Evolutionary conservation across 2,888 invertebrate species (phyloP).

Genomic region (Rhingia campestris): DNA sequence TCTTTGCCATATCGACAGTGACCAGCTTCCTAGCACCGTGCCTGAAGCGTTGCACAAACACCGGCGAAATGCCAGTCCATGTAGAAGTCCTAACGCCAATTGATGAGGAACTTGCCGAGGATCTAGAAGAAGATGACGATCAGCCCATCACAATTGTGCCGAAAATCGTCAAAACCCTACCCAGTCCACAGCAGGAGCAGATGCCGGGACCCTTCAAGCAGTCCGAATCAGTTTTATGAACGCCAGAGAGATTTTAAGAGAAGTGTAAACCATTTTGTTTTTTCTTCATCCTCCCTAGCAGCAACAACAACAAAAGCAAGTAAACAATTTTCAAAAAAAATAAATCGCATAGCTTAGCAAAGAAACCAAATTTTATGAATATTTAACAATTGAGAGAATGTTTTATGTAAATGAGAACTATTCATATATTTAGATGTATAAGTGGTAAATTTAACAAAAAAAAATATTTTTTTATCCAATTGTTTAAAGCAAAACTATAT

Average conservation of each 20-base stretch:
- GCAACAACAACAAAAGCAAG: constrained; percentile 51
- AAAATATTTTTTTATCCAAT: constrained; percentile 62
- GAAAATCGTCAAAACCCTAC: constrained; percentile 90
- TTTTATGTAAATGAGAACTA: constrained; percentile 42
- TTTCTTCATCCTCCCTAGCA: constrained; percentile 19
- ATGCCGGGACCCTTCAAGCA: constrained; percentile 65
- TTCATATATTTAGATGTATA: constrained; percentile 51
- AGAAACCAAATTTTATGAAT: constrained; percentile 48
- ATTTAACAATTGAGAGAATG: constrained; percentile 53
- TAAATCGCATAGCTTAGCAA: constrained; percentile 60
- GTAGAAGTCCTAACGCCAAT: constrained; percentile 91
- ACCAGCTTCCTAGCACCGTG: constrained; percentile 93
- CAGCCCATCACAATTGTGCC: constrained; percentile 90
- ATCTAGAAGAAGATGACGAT: constrained; percentile 89
- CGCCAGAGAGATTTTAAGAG: constrained; percentile 52
- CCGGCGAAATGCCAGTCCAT: constrained; percentile 86
- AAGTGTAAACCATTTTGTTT: constrained; percentile 38
- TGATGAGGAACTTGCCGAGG: constrained; percentile 92
- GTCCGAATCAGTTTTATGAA: constrained; percentile 71
- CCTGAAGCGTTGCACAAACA: constrained; percentile 84
- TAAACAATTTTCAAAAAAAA: constrained; percentile 10
- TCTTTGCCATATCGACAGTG: constrained; percentile 92
- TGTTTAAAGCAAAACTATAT: constrained; percentile 34
- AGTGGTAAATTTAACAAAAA: constrained; percentile 38
- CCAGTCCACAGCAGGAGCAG: constrained; percentile 84